Evolutionary conservation across 2,888 invertebrate species (phyloP).

Genomic region (Sphaeridia pumilis): DNA sequence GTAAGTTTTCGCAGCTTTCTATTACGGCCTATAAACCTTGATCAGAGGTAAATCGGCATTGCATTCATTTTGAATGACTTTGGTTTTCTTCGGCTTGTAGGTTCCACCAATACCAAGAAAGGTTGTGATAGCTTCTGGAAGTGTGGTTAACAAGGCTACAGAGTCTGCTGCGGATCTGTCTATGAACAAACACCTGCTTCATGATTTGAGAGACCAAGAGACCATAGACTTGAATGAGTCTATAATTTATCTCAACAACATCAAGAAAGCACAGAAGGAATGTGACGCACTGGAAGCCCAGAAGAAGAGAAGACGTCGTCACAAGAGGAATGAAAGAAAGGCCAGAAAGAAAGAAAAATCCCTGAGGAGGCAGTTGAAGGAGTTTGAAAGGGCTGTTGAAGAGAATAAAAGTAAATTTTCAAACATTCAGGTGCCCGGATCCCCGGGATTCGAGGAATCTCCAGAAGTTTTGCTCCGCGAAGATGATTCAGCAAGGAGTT

Average conservation of each 20-base stretch:
- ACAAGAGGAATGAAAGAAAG: background rate
- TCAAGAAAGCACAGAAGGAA: background rate
- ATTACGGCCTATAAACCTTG: too few species aligned
- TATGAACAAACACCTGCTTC: background rate
- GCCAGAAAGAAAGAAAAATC: background rate
- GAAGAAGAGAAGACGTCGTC: background rate
- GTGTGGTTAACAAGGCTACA: too few species aligned
- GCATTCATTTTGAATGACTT: too few species aligned
- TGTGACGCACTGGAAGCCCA: background rate
- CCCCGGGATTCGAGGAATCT: background rate
- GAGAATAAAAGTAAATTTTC: background rate
- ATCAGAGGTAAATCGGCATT: too few species aligned
- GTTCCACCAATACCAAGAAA: too few species aligned
- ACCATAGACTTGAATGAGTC: background rate
- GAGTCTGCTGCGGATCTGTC: too few species aligned
- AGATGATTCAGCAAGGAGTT: background rate
- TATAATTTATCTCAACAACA: background rate
- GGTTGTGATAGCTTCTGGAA: too few species aligned
- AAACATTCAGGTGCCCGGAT: background rate
- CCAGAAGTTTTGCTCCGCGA: background rate
- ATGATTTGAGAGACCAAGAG: background rate
- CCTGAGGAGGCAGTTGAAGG: background rate
- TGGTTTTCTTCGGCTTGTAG: too few species aligned
- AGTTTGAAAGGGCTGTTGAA: background rate
- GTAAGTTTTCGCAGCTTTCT: too few species aligned